phyloP scores from a whole-genome alignment of 2,797 vertebrate species.

The Okamejei kenojei region DNA sequence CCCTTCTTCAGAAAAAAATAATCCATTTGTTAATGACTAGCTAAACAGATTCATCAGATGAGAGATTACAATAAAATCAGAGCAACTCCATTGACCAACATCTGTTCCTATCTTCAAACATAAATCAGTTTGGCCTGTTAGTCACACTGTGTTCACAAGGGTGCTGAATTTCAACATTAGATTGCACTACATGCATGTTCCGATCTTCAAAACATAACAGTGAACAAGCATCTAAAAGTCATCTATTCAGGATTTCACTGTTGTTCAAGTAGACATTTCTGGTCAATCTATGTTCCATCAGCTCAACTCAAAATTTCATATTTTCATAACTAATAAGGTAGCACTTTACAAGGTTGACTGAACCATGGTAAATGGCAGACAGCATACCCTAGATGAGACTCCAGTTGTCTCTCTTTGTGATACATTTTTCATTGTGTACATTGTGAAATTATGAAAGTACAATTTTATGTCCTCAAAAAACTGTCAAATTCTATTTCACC shows the following conservation, averaged over 20 bases:
- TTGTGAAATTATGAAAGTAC: conserved; percentile 26
- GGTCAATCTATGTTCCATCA: not conserved
- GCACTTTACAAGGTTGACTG: conserved; percentile 31
- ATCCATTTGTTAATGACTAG: no score
- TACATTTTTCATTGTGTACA: conserved; percentile 28
- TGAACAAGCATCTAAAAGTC: not conserved
- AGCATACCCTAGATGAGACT: not conserved
- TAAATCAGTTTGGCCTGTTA: not conserved
- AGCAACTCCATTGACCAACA: no score
- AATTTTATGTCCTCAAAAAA: not conserved
- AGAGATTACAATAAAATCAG: no score
- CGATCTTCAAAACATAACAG: not conserved
- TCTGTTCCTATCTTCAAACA: no score
- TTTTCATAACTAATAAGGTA: conserved; percentile 27
- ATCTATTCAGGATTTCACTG: no score
- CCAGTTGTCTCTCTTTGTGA: not conserved
- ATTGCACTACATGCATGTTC: not conserved
- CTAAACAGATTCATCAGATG: no score
- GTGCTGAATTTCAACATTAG: not conserved
- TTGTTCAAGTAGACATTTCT: not conserved
- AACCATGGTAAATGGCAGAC: not conserved
- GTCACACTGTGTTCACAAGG: no score
- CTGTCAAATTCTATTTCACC: conserved; percentile 19
- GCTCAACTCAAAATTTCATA: not conserved
- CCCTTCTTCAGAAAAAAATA: no score